Evolutionary conservation across 2,888 invertebrate genomes (phyloP), one percentile per base, ranked within the genome.

Genomic region (Dascillus cervinus): DNA sequence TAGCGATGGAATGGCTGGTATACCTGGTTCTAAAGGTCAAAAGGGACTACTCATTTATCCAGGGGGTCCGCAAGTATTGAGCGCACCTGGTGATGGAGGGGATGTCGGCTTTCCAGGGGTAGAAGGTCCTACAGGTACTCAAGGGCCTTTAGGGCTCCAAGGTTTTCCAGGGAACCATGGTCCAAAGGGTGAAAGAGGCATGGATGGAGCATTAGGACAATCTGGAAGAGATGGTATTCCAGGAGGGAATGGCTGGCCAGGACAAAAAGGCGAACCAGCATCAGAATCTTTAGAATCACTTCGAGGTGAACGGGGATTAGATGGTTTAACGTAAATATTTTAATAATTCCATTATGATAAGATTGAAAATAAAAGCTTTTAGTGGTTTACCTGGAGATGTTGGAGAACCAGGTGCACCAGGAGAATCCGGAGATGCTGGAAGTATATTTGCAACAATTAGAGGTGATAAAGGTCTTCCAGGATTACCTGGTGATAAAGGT

Each of bases 71-170:
- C 61, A 13, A 82, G 83, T 56, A 4, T 52, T 60, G 19, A n/a
- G n/a, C n/a, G n/a, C n/a, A 8, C 4, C 17, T 6, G 71, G 70
- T 10, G 58, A 51, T 32, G 56, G 59, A 11, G 58, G 77, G 11
- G 71, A 69, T 1, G 63, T 51, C 12, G 84, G 84, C 3, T 67
- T 68, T 37, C 55, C 63, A 2, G 84, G 84, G 12, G 58, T 71
- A 24, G 69, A 66, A 26, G 83, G 83, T 13, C 65, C 70, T 14
- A 56, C 62, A 20, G 82, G 87, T 9, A 69, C 67, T 1, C 64
- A 51, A 11, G 84, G 84, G 22, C 53, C 59, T 3, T 61, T 71
- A 3, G 86, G 86, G 15, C 50, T 53, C 5, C 58, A 65, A 34
- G 79, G 77, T 44, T 19, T 42, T 17, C 37, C 50, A 39, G 56